phyloP scores from a whole-genome alignment of 2,113 vertebrate species.

The Physeter macrocephalus region DNA sequence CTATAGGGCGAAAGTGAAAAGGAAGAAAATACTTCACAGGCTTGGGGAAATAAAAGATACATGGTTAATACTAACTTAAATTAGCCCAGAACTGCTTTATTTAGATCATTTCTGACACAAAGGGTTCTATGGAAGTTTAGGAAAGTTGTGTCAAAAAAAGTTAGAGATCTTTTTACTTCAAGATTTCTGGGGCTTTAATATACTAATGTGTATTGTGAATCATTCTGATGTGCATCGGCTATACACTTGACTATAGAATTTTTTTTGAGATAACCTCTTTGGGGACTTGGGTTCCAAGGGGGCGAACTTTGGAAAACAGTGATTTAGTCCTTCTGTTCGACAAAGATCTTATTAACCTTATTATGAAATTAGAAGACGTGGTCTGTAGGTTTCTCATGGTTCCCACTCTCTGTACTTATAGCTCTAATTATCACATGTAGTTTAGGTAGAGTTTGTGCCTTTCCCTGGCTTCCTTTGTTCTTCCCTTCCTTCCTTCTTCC shows the following conservation, averaged over 20 bases:
- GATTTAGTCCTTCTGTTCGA: not conserved
- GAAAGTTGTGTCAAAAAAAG: not conserved
- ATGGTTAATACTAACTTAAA: not conserved
- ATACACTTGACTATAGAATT: not conserved
- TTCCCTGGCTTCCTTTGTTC: not conserved
- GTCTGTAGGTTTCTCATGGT: not conserved
- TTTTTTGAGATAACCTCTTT: not conserved
- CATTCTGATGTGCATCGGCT: not conserved
- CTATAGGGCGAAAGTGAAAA: not conserved
- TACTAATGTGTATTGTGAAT: not conserved
- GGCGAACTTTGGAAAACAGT: not conserved
- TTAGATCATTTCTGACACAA: not conserved
- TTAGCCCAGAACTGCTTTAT: not conserved
- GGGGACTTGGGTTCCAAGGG: not conserved
- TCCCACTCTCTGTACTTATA: not conserved
- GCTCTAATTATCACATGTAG: not conserved
- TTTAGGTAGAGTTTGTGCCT: not conserved
- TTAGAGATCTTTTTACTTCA: not conserved
- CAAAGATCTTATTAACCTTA: not conserved
- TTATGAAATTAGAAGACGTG: not conserved
- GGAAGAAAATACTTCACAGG: not conserved
- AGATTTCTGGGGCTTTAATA: not conserved
- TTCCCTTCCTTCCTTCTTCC: not conserved
- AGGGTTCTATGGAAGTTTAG: not conserved
- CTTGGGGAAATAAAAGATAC: not conserved